Percentiles rank a stretch among this genome's conserved stretches.
phyloP scores from a whole-genome alignment of 2,888 invertebrate genomes.

The Ichneumoninae sp. region DNA sequence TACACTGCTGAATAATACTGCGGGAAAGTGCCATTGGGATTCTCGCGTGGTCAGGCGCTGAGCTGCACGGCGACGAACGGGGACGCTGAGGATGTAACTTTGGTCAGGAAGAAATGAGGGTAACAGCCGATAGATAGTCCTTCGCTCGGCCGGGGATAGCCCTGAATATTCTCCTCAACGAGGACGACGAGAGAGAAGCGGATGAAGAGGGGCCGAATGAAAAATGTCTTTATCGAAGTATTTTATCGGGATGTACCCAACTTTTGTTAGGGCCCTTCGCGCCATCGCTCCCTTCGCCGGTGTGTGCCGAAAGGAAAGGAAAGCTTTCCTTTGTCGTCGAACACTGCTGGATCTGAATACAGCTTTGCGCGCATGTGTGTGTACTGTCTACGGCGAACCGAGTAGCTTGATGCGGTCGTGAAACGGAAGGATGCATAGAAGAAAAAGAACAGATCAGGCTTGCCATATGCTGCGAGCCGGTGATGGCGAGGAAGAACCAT shows the following conservation, averaged over 20 bases:
- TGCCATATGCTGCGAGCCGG: conserved; percentile 51
- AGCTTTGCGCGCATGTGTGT: conserved; percentile 5
- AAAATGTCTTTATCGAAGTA: conserved; percentile 69
- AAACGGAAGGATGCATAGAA: conserved; percentile 27
- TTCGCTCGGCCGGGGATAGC: conserved; percentile 51
- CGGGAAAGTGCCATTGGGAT: conserved; percentile 40
- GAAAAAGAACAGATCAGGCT: conserved; percentile 41
- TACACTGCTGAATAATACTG: conserved; percentile 40
- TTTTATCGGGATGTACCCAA: conserved; percentile 61
- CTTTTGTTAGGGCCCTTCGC: conserved; percentile 56
- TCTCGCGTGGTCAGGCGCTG: not conserved
- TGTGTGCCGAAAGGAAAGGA: conserved; percentile 40
- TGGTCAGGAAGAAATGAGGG: conserved; percentile 58
- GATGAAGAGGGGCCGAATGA: conserved; percentile 60
- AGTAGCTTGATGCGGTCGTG: conserved; percentile 41
- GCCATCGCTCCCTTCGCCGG: conserved; percentile 43
- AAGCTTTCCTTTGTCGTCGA: conserved; percentile 53
- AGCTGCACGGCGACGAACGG: conserved; percentile 5
- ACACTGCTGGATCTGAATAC: conserved; percentile 19
- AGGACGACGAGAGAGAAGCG: conserved; percentile 34
- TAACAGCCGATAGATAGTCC: conserved; percentile 62
- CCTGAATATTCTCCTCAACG: conserved; percentile 52
- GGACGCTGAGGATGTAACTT: conserved; percentile 23
- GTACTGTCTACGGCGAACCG: not conserved
- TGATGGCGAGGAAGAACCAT: conserved; percentile 40